Conservation (phyloP, 2,113 vertebrate species). For the Bubo scandiacus region DNA sequence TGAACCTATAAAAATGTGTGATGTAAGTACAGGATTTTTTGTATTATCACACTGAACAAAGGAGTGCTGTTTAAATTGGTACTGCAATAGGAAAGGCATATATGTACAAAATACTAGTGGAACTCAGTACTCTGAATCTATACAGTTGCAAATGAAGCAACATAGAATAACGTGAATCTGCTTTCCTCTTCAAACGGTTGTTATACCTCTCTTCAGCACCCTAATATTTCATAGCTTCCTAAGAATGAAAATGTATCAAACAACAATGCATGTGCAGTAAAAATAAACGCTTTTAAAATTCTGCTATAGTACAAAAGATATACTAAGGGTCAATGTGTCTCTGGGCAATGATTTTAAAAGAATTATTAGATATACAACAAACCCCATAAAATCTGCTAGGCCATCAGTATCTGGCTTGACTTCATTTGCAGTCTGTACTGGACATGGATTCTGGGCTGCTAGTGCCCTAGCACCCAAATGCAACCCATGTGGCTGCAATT, state of each 20-base stretch:
- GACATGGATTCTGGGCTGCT: not conserved
- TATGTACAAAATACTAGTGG: not conserved
- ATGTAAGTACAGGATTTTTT: not conserved
- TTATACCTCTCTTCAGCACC: not conserved
- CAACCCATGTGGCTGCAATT: not conserved
- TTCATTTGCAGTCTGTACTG: not conserved
- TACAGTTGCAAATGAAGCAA: not conserved
- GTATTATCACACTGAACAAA: not conserved
- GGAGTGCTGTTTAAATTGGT: not conserved
- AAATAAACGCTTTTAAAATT: not conserved
- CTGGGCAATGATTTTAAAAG: not conserved
- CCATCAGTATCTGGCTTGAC: not conserved
- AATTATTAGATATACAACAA: not conserved
- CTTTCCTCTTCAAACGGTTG: not conserved
- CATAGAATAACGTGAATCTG: not conserved
- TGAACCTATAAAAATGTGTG: not conserved
- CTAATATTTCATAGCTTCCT: not conserved
- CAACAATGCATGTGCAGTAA: not conserved
- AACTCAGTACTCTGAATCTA: not conserved
- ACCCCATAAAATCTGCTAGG: not conserved
- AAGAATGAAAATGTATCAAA: not conserved
- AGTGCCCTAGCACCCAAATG: not conserved
- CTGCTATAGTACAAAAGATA: not conserved
- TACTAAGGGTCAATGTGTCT: not conserved
- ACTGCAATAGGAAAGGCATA: not conserved